Evolutionary conservation across 2,797 vertebrate species (phyloP), one percentile per base, ranked within the genome.

Genomic region (Pipistrellus kuhlii): DNA sequence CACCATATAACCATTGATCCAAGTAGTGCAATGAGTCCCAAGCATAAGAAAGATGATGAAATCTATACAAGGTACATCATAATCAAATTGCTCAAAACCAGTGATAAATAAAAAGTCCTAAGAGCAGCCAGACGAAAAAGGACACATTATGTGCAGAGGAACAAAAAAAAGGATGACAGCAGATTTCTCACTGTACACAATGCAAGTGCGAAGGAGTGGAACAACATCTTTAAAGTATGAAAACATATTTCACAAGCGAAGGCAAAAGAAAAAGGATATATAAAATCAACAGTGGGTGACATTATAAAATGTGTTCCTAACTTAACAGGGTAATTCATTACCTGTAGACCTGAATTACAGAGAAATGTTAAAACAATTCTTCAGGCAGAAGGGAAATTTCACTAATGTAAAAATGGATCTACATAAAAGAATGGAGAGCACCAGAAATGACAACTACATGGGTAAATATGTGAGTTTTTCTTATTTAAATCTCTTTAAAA

Each of bases 31-130:
- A 51, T 76, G 51, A 95, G 78, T 12, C 4, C 8, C 17, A 59
- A 76, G 20, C 12, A 27, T 23, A 41, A 91, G 64, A 91, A 72
- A 48, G 14, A 95, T 1, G 9, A 83, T 38, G 75, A 89, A 72
- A 62, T 35, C 17, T 20, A 53, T 27, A 64, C 32, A 87, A 81
- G 6, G 13, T 51, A 73, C 32, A 57, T 32, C 27, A 57, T 30
- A 68, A 84, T 69, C 18, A 85, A 81, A 82, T 17, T 89, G 21
- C n/a, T 95, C 35, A 90, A 86, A 94, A 83, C 1, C 48, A 77
- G 35, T n/a, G 21, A 91, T 1, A 8, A 80, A 38, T 71, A 89
- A 69, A 64, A 90, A 21, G 69, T 64, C 59, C 27, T 84, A 59
- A 72, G 88, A 93, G 44, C 21, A 80, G 21, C 12, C 88, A 71